phyloP scores from a whole-genome alignment of 2,113 vertebrate genomes.

The Sander lucioperca region DNA sequence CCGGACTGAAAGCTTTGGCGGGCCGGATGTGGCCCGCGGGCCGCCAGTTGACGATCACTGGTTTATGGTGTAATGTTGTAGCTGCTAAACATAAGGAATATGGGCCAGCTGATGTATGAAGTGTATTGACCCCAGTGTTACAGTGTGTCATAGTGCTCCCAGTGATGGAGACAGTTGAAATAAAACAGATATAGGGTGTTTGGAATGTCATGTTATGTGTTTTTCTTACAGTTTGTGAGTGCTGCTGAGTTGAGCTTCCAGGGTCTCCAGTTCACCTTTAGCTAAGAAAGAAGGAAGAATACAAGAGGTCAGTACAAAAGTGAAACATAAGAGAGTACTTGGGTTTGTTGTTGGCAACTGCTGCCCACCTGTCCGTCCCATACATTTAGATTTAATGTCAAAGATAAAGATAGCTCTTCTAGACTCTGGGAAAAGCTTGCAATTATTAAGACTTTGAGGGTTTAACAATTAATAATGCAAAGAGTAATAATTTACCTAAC shows the following conservation, averaged over 20 bases:
- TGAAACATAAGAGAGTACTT: neutral
- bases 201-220: no score
- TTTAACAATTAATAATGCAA: neutral
- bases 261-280: slow-evolving; percentile 92
- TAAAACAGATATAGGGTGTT: neutral
- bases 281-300: slow-evolving; percentile 80
- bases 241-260: slow-evolving; percentile 89
- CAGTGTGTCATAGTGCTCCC: neutral
- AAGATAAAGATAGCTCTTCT: neutral
- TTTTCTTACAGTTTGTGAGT: slow-evolving; percentile 92
- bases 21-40: no score
- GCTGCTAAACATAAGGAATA: neutral
- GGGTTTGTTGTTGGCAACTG: neutral
- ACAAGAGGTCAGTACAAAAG: neutral
- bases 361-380: no score
- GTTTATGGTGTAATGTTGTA: neutral
- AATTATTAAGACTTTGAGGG: neutral
- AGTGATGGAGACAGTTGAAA: neutral
- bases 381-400: neutral
- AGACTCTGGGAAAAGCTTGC: neutral
- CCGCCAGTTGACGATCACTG: no score
- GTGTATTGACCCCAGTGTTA: no score
- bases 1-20: no score
- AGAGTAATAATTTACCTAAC: neutral
- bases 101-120: neutral